These are phyloP conservation scores for Microcebus jonahi DNA, from an alignment of 2,113 vertebrate genomes.

Conservation along the genomic window DNA sequence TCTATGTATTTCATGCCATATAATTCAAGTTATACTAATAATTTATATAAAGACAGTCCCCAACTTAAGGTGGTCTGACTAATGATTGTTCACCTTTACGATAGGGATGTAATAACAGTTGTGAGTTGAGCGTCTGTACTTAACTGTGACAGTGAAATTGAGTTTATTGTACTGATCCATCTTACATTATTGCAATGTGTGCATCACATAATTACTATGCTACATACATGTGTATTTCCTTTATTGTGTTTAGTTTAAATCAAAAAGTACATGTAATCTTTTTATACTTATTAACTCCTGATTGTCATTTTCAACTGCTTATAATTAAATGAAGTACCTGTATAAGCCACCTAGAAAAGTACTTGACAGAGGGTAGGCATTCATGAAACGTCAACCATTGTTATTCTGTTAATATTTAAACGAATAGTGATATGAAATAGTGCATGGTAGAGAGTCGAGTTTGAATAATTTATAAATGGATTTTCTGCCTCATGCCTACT, in stretches of 20 bases:
- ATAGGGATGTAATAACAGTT: not conserved
- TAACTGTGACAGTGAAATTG: not conserved
- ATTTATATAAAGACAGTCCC: not conserved
- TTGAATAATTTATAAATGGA: not conserved
- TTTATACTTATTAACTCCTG: not conserved
- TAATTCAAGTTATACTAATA: slow-evolving; percentile 24
- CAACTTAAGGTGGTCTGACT: not conserved
- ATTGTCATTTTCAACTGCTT: not conserved
- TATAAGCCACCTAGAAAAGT: not conserved
- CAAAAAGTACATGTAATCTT: not conserved
- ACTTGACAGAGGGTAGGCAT: not conserved
- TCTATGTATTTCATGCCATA: not conserved
- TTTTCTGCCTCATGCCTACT: not conserved
- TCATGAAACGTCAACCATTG: not conserved
- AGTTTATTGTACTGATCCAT: not conserved
- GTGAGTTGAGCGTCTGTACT: not conserved
- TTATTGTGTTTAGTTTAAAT: slow-evolving; percentile 13
- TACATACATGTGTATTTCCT: not conserved
- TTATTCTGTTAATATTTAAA: not conserved
- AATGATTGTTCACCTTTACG: not conserved
- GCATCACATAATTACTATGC: not conserved
- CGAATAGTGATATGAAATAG: not conserved
- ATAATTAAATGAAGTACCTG: not conserved
- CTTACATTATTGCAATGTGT: not conserved
- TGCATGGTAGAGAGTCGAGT: not conserved